Percentiles rank a stretch among this genome's conserved stretches.
phyloP scores from a whole-genome alignment of 2,888 invertebrate genomes.

The Dysmachus trigonus region DNA sequence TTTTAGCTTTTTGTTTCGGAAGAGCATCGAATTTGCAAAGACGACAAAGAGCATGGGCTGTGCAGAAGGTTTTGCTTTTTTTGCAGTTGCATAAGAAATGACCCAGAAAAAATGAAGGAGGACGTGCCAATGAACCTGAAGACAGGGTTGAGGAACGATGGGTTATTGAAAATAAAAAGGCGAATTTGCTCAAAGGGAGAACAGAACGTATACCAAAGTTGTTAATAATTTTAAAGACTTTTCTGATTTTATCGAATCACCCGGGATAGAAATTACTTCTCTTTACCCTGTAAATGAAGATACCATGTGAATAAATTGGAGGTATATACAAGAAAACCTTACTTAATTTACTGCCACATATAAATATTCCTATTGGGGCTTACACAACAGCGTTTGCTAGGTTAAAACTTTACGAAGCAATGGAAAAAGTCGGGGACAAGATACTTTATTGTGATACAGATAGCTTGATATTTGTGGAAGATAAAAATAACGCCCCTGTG shows the following conservation, averaged over 20 bases:
- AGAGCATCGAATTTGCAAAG: too few species aligned
- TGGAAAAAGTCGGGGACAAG: background rate
- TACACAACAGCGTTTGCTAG: background rate
- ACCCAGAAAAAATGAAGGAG: too few species aligned
- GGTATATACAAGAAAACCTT: background rate
- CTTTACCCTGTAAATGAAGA: background rate
- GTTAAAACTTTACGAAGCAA: background rate
- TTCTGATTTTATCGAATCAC: background rate
- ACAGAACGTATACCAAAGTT: background rate
- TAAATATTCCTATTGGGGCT: background rate
- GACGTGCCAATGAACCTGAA: too few species aligned
- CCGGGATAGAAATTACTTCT: background rate
- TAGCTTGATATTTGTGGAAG: background rate
- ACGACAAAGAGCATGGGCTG: too few species aligned
- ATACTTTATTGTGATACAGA: constrained; percentile 19
- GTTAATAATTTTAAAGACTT: background rate
- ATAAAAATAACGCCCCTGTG: background rate
- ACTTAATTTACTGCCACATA: background rate
- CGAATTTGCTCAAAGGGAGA: background rate
- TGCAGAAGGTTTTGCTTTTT: too few species aligned
- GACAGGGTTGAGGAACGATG: background rate
- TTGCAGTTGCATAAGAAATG: too few species aligned
- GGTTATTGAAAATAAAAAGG: too few species aligned
- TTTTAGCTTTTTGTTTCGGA: too few species aligned
- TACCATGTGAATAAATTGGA: background rate